A percentile compares a stretch with the other conserved stretches of the same genome.
Evolutionary conservation across 1,140 invertebrate genomes (phyloP).

Genomic region (Lutraria rhynchaena): DNA sequence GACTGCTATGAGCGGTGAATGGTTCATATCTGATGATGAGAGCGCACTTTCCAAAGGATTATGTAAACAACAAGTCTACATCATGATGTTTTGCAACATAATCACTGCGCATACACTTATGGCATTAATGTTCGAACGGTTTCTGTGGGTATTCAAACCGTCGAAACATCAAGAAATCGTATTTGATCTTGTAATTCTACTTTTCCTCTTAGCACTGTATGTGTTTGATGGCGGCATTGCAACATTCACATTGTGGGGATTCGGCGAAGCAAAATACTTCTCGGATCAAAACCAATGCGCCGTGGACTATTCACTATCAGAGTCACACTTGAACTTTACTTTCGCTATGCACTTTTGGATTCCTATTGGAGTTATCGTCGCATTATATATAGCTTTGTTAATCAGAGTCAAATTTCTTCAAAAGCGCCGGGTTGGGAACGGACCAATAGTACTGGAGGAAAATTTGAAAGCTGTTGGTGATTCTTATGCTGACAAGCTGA

Average conservation of each 20-base stretch:
- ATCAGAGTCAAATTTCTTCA: conserved; percentile 54
- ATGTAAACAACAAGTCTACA: conserved; percentile 60
- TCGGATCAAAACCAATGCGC: conserved; percentile 63
- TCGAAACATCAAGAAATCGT: conserved; percentile 62
- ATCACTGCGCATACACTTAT: conserved; percentile 63
- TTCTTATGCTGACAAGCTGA: conserved; percentile 62
- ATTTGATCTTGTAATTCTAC: conserved; percentile 50
- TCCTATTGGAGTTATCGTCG: conserved; percentile 52
- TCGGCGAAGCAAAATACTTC: conserved; percentile 58
- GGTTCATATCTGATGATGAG: conserved; percentile 41
- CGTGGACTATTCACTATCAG: conserved; percentile 61
- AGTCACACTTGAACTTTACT: conserved; percentile 61
- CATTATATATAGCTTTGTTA: conserved; percentile 59
- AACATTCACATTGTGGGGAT: conserved; percentile 54
- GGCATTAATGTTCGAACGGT: conserved; percentile 61
- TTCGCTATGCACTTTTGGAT: conserved; percentile 57
- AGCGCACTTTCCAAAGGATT: not conserved
- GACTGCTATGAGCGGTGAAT: conserved; percentile 28
- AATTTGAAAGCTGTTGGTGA: conserved; percentile 59
- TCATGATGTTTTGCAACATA: conserved; percentile 60
- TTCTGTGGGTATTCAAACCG: conserved; percentile 59
- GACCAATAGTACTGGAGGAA: conserved; percentile 58
- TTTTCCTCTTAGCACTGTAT: conserved; percentile 51
- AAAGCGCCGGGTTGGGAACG: conserved; percentile 31
- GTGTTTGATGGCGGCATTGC: conserved; percentile 60